These are phyloP conservation scores for Cardiocondyla obscurior DNA, from an alignment of 1,140 invertebrate species.

Conservation along the genomic window DNA sequence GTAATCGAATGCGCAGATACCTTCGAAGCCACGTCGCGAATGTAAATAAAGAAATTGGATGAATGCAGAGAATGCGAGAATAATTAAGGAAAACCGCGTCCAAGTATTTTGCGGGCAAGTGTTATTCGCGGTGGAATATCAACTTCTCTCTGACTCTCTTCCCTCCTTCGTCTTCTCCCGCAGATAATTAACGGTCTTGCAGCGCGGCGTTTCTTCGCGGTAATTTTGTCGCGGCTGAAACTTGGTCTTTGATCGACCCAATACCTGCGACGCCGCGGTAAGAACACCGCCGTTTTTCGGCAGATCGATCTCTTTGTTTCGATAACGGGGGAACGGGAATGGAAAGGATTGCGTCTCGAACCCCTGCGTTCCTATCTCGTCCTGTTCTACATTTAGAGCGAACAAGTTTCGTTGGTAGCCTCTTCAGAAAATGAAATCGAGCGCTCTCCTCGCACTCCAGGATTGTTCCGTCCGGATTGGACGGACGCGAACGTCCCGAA, in stretches of 20 bases:
- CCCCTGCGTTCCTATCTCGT: conserved; percentile 2
- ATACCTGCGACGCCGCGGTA: not conserved
- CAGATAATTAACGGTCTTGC: conserved; percentile 36
- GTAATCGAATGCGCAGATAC: not conserved
- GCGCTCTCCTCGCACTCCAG: conserved; percentile 33
- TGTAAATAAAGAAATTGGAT: conserved; percentile 21
- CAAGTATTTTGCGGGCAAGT: conserved; percentile 12
- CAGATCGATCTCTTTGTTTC: conserved; percentile 10
- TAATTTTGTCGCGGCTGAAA: not conserved
- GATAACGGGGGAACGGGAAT: not conserved
- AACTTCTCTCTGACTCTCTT: not conserved
- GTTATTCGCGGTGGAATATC: conserved; percentile 13
- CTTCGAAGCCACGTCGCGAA: not conserved
- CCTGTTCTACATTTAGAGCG: conserved; percentile 39
- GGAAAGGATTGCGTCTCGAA: not conserved
- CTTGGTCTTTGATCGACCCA: conserved; percentile 2
- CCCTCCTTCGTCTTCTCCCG: not conserved
- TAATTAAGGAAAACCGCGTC: conserved; percentile 9
- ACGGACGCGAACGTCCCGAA: conserved; percentile 29
- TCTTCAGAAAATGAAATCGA: conserved; percentile 57
- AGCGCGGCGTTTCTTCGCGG: not conserved
- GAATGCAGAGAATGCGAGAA: not conserved
- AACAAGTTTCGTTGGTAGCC: conserved; percentile 28
- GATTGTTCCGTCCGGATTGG: conserved; percentile 50
- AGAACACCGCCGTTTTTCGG: not conserved